These are phyloP conservation scores for Aplocera efformata DNA, from an alignment of 2,888 invertebrate species.

Conservation along the genomic window DNA sequence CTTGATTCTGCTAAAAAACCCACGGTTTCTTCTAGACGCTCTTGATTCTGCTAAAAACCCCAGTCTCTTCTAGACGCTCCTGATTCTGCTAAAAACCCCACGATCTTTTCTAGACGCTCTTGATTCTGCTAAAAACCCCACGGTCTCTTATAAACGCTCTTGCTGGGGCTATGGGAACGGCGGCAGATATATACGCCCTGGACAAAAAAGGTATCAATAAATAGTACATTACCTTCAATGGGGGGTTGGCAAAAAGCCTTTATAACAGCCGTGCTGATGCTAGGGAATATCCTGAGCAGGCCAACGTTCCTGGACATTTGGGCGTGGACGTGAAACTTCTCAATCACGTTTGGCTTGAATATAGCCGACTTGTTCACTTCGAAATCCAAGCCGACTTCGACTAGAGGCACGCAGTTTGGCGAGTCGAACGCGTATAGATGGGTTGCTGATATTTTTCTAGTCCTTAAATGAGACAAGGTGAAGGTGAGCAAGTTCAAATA, in stretches of 20 bases:
- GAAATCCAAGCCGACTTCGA: conserved; percentile 89
- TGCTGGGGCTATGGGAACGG: too few relatives aligned
- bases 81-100: too few relatives aligned
- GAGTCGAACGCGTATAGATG: conserved; percentile 91
- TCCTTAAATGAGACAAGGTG: conserved; percentile 67
- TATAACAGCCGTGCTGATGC: conserved; percentile 90
- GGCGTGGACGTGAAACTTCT: conserved; percentile 85
- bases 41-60: too few relatives aligned
- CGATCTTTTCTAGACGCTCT: too few relatives aligned
- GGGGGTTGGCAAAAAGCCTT: conserved; percentile 87
- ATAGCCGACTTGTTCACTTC: conserved; percentile 79
- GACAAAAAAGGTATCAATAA: too few relatives aligned
- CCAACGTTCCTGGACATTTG: conserved; percentile 92
- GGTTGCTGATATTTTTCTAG: conserved; percentile 86
- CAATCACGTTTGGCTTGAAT: conserved; percentile 64
- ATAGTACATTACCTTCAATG: conserved; percentile 71
- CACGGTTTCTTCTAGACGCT: too few relatives aligned
- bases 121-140: too few relatives aligned
- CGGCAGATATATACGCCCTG: too few relatives aligned
- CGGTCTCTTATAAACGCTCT: too few relatives aligned
- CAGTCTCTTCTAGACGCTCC: too few relatives aligned
- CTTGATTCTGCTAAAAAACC: too few relatives aligned
- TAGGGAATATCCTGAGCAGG: conserved; percentile 93
- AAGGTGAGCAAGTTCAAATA: conserved; percentile 21
- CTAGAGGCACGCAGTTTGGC: conserved; percentile 92